These are phyloP conservation scores for Anas bernieri DNA, from an alignment of 2,797 vertebrate species.

Conservation along the genomic window DNA sequence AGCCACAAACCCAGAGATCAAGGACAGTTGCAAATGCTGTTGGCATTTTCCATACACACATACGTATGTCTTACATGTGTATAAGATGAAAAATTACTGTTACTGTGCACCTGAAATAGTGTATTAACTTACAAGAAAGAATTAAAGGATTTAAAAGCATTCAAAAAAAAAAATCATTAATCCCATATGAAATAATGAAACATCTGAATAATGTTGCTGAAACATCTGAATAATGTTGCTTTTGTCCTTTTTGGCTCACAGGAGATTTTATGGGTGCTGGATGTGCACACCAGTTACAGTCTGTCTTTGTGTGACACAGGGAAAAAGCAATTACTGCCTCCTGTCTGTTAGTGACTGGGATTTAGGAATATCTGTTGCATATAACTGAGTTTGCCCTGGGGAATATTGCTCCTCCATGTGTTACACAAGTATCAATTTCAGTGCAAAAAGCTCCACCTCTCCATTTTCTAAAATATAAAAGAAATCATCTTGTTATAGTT, in stretches of 20 bases:
- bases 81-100: background rate
- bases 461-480: background rate
- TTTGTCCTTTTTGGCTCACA: background rate
- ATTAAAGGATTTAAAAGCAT: background rate
- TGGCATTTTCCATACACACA: background rate
- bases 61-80: fast-evolving
- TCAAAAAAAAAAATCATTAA: background rate
- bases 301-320: background rate
- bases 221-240: background rate
- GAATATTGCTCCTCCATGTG: background rate
- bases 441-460: background rate
- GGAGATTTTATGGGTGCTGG: background rate
- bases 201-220: background rate
- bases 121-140: background rate
- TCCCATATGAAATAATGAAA: background rate
- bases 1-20: background rate
- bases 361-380: background rate
- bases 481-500: background rate
- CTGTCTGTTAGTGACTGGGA: background rate
- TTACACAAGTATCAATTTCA: background rate
- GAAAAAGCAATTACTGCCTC: background rate
- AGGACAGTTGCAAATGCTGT: background rate
- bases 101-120: background rate
- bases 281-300: background rate
- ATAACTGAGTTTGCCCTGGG: background rate